phyloP scores from a whole-genome alignment of 2,113 vertebrate genomes.

The Rhea americana region DNA sequence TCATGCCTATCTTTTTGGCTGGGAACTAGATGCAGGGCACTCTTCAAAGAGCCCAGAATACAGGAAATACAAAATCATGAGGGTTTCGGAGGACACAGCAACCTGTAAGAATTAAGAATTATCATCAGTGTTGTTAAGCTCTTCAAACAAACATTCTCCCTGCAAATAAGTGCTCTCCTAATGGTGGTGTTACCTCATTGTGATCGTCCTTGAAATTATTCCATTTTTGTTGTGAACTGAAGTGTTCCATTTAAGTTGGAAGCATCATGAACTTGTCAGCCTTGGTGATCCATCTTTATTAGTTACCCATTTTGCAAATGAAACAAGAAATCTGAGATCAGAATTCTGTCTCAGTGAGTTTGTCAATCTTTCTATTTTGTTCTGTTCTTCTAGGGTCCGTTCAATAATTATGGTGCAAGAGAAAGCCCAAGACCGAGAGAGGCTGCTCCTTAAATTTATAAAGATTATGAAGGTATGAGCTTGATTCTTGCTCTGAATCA shows the following conservation, averaged over 20 bases:
- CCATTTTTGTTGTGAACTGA: not conserved
- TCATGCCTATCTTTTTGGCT: not conserved
- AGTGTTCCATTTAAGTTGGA: not conserved
- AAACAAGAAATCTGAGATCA: not conserved
- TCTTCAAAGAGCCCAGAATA: not conserved
- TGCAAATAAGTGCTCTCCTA: not conserved
- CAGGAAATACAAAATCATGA: not conserved
- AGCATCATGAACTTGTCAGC: not conserved
- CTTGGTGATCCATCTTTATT: not conserved
- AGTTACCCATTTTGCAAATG: not conserved
- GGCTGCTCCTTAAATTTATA: conserved; percentile 97
- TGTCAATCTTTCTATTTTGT: not conserved
- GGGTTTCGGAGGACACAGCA: not conserved
- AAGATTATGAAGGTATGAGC: conserved; percentile 96
- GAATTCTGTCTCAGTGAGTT: not conserved
- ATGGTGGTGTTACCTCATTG: not conserved
- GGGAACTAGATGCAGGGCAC: not conserved
- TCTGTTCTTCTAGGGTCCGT: conserved; percentile 85
- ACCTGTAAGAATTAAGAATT: not conserved
- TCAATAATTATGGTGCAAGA: conserved; percentile 98
- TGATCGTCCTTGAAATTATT: not conserved
- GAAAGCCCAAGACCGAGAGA: conserved; percentile 95
- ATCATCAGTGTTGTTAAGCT: not conserved
- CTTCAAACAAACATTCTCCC: not conserved
- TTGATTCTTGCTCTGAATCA: not conserved